A percentile compares a stretch with the other conserved stretches of the same genome.
phyloP scores from a whole-genome alignment of 2,797 vertebrate species.

The Luscinia luscinia region DNA sequence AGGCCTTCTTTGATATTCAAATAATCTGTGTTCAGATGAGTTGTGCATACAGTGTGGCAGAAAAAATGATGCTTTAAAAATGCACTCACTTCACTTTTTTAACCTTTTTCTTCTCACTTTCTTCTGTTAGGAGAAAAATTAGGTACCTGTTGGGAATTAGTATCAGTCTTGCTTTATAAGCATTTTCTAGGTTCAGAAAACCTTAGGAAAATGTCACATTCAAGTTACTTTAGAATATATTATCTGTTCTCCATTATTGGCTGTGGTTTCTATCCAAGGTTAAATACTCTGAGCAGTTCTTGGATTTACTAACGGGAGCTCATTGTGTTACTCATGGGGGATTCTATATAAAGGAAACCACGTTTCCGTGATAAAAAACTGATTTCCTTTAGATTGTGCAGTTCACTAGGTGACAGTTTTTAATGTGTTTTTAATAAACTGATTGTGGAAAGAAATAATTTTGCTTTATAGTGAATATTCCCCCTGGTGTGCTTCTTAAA shows the following conservation, averaged over 20 bases:
- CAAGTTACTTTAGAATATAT: not conserved
- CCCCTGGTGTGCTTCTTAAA: constrained; percentile 10
- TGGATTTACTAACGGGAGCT: constrained; percentile 36
- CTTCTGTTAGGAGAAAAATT: not conserved
- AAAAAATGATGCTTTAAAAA: not conserved
- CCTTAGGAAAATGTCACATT: not conserved
- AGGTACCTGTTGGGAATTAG: not conserved
- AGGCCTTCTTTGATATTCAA: not conserved
- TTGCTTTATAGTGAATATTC: constrained; percentile 33
- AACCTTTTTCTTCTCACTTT: not conserved
- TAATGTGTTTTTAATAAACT: constrained; percentile 46
- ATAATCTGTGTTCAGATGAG: not conserved
- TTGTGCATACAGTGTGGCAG: not conserved
- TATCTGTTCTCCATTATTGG: not conserved
- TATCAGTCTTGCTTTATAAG: not conserved
- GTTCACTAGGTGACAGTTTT: constrained; percentile 54
- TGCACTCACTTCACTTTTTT: not conserved
- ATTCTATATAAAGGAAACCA: constrained; percentile 56
- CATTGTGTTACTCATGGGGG: constrained; percentile 24
- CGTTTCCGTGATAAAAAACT: constrained; percentile 23
- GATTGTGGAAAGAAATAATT: constrained; percentile 43
- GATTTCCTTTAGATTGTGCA: constrained; percentile 43
- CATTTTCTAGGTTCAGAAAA: not conserved
- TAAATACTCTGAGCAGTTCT: not conserved
- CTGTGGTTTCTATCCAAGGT: constrained; percentile 11